A percentile compares a stretch with the other conserved stretches of the same genome.
Conservation (phyloP, 2,888 invertebrate species). For the Petrolisthes cinctipes region DNA sequence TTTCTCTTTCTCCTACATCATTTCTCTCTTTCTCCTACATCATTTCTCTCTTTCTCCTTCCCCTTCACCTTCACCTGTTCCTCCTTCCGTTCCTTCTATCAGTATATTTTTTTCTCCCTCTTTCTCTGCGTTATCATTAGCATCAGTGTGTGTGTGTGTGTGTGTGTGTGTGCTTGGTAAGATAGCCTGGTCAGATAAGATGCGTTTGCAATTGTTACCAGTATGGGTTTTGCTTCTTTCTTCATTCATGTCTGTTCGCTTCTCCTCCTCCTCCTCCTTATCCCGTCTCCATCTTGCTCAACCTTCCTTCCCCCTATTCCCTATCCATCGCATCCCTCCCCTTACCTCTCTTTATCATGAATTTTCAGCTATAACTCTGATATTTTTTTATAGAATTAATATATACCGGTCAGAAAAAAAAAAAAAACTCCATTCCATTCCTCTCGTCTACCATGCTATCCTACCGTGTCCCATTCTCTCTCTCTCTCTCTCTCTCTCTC, state of each 20-base stretch:
- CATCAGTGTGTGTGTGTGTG: background rate
- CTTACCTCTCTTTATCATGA: background rate
- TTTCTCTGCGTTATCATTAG: background rate
- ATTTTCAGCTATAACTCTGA: too few species aligned
- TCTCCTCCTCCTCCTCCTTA: background rate
- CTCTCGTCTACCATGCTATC: background rate
- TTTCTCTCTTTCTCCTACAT: too few species aligned
- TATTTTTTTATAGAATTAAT: too few species aligned
- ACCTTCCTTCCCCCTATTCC: too few species aligned
- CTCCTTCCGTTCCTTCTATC: background rate
- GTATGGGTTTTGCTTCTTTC: background rate
- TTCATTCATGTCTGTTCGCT: background rate
- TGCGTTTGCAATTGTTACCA: background rate
- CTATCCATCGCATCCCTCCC: background rate
- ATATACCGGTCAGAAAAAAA: too few species aligned
- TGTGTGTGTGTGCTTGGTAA: background rate
- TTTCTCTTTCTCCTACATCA: too few species aligned
- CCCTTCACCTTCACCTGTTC: background rate
- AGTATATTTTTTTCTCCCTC: background rate
- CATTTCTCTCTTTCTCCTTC: background rate
- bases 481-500: conserved; percentile 38
- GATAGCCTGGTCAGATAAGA: background rate
- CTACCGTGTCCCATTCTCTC: conserved; percentile 8
- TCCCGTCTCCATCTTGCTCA: too few species aligned
- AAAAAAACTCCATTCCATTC: background rate